Base-by-base conservation (phyloP, 2,888 invertebrate genomes). In the Andrena dorsata region DNA sequence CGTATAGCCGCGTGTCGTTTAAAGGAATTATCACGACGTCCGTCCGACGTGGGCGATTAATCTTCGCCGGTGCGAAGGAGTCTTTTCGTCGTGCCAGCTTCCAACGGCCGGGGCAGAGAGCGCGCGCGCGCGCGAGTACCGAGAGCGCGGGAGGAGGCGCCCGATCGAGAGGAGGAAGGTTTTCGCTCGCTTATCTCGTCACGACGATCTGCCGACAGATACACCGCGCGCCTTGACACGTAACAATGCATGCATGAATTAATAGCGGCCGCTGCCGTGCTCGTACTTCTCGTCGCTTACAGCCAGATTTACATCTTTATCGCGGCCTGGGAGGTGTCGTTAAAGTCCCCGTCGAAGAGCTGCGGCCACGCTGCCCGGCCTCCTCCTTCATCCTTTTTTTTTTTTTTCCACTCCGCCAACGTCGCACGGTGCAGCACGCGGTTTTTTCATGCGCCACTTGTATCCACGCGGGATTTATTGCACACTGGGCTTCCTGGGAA, bases 181-280 rank as follows among this genome's bases (percentile, higher is more conserved):
- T 90, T 88, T 87, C 83, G 83, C 80, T 84, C 76, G 75, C 80
- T 91, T 92, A 93, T 93, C 92, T 92, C 90, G 92, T 92, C 92
- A 92, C 91, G 91, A 91, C 90, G 90, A 93, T 92, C 92, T 91
- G 90, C 90, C 91, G 91, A 92, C 92, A 91, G 91, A 91, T 91
- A 91, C 90, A 90, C 84, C 88, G 90, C 86, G 89, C 89, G 88
- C 87, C 93, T 91, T 91, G 92, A 92, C 92, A 92, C 90, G 90
- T 92, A 92, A 92, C 91, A 92, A 92, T 92, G 91, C 92, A 92
- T 92, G 92, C 92, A 92, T 93, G 92, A 92, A 93, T 93, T 92
- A 93, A 93, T 92, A 92, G 91, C 89, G 88, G 85, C 83, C 76
- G 91, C 90, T 91, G 90, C 88, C 71, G 89, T 82, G 84, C 83